Percentiles rank a stretch among this genome's conserved stretches.
These are phyloP conservation scores for Scaptomyza flava DNA, from an alignment of 2,888 invertebrate genomes.

Conservation along the genomic window DNA sequence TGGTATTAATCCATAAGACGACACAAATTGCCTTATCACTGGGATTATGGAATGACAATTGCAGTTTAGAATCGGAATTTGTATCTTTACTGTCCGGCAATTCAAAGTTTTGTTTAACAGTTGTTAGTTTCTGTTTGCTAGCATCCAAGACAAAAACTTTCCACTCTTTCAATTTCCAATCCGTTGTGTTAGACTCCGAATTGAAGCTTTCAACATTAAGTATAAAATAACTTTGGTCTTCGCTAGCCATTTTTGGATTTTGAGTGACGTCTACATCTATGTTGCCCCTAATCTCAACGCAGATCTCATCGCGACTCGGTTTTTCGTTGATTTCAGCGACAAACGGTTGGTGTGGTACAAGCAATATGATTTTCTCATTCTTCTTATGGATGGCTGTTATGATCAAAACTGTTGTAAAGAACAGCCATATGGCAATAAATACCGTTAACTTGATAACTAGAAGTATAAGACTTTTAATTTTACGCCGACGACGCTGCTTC, in stretches of 20 bases:
- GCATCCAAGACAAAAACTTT: slow-evolving; percentile 4
- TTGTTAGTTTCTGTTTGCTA: neutral
- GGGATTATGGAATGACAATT: slow-evolving; percentile 8
- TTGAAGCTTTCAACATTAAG: slow-evolving; percentile 1
- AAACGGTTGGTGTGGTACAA: slow-evolving; percentile 2
- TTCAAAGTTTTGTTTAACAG: neutral
- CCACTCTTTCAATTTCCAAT: slow-evolving; percentile 21
- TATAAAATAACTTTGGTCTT: neutral
- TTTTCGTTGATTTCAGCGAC: neutral
- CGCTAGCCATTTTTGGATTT: neutral
- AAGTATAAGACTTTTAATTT: neutral
- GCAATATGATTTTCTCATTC: neutral
- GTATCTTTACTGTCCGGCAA: slow-evolving; percentile 59
- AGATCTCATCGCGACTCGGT: slow-evolving; percentile 1
- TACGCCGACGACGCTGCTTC: slow-evolving; percentile 11
- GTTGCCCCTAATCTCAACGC: slow-evolving; percentile 18
- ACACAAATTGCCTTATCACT: slow-evolving; percentile 8
- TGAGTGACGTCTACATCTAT: slow-evolving; percentile 22
- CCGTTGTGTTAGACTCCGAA: neutral
- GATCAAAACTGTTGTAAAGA: slow-evolving; percentile 22
- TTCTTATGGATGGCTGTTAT: slow-evolving; percentile 1
- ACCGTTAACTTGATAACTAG: slow-evolving; percentile 8
- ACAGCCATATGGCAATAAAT: slow-evolving; percentile 29
- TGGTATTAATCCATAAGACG: slow-evolving; percentile 85
- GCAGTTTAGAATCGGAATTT: neutral